Evolutionary conservation across 2,797 vertebrate genomes (phyloP), one percentile per base, ranked within the genome.

Genomic region (Onychomys torridus): DNA sequence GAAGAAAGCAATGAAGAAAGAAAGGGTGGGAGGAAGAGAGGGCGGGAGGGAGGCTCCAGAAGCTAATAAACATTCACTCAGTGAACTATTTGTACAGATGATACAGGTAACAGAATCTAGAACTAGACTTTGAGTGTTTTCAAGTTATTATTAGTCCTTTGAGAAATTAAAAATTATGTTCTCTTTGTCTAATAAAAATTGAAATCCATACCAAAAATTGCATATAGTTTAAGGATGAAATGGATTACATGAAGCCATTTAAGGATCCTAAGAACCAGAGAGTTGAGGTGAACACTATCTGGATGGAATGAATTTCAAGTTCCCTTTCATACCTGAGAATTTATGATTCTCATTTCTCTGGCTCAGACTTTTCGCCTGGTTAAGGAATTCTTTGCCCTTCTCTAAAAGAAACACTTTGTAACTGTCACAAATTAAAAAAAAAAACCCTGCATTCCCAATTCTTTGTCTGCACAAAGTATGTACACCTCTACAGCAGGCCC

Each of bases 311-410:
- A 92, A 69, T 73, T 90, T 90, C 89, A 90, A 83, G n/a, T 19
- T 87, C 32, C 46, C 37, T 69, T 94, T 82, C 49, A 61, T 90
- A 59, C 77, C 84, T 90, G 43, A 93, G 59, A 77, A 90, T 55
- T 46, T 86, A 6, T 49, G 67, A 57, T 79, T 93, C 32, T 93
- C 34, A 77, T 96, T 93, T 89, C 67, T 90, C 75, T 91, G 65
- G 21, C 59, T 78, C 57, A 55, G 23, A 40, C 29, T 89, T 95
- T 91, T 63, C 52, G 34, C n/a, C 43, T 65, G 52, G 14, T 81
- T 86, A 85, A 96, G 46, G 34, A 95, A 94, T 73, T 23, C 57
- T 76, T 90, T 57, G 5, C 78, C 14, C 11, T 94, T 59, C 63
- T 86, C 16, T 17, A 90, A 76, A 75, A 95, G 49, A 94, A 93